phyloP scores from a whole-genome alignment of 2,797 vertebrate species.

The Anguilla obscura region DNA sequence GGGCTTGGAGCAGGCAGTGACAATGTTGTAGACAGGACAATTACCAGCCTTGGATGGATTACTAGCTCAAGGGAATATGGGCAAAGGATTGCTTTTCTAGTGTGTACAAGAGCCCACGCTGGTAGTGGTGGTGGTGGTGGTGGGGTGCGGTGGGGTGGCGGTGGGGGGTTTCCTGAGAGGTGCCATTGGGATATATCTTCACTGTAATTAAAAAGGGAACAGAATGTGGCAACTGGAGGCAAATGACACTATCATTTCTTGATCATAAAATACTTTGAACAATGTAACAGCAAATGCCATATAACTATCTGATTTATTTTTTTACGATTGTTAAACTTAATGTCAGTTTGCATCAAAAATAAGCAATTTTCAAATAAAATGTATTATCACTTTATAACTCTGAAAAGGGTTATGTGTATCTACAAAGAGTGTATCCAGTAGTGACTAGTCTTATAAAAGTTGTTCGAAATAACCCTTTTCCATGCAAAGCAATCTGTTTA shows the following conservation, averaged over 20 bases:
- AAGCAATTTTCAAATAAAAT: neutral
- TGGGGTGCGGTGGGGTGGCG: neutral
- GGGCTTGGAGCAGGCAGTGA: neutral
- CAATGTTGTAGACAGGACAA: neutral
- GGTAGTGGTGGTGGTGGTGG: neutral
- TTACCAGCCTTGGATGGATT: constrained; percentile 2
- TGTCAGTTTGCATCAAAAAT: neutral
- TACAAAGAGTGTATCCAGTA: neutral
- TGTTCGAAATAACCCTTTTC: neutral
- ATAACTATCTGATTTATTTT: neutral
- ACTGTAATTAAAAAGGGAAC: neutral
- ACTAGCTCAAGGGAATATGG: constrained; percentile 1
- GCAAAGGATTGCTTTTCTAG: neutral
- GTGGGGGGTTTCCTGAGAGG: neutral
- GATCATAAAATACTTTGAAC: neutral
- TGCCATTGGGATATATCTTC: neutral
- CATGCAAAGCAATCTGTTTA: neutral
- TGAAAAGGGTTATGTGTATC: neutral
- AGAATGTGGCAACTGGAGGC: neutral
- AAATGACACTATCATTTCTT: neutral
- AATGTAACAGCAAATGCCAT: neutral
- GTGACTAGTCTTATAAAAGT: neutral
- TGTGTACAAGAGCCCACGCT: neutral
- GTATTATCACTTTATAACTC: neutral
- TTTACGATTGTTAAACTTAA: neutral